Base-by-base conservation (phyloP, 2,888 invertebrate species). In the Scaeva pyrastri region DNA sequence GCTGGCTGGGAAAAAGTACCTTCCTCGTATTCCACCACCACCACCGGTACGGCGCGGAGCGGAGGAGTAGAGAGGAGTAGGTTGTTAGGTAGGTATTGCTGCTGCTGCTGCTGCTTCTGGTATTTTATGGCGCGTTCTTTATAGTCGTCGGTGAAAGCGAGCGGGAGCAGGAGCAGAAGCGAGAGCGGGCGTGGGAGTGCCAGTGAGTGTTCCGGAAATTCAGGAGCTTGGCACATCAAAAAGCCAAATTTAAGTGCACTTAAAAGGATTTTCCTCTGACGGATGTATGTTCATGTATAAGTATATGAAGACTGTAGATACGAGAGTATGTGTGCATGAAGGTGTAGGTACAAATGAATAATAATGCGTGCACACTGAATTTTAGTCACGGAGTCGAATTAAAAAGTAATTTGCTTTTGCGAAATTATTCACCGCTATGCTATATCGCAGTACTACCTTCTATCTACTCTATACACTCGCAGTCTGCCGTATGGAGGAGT, bases 161-260 rank as follows among this genome's bases (percentile, higher is more conserved):
- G 43, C n/a, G 5, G 1, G 7, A 31, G 31, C 3, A 31, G 10
- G 19, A 19, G 11, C 12, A 19, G 16, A 14, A 1, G 8, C 3
- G 48, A 10, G 21, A 56, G 16, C 2, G 31, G 8, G 36, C 10
- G 56, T 39, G 60, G 1, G 60, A 58, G 16, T 19, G 58, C 58
- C 16, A 19, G 23, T 60, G 48, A 60, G 19, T 50, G 21, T 43
- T 73, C 52, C 76, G 75, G 75, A 85, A 81, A 70, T 77, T 77
- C 73, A 70, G 36, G 41, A 60, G 64, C 72, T 71, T 52, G 21
- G 68, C 71, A 64, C 77, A 82, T 86, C 74, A 82, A 86, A 86
- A 86, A 78, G 86, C 77, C 86, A 86, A 86, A 82, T 82, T 82
- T 78, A 86, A 86, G 82, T 86, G 86, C 82, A 86, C 70, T 86